A percentile compares a stretch with the other conserved stretches of the same genome.
These are phyloP conservation scores for Stomatorhinus walkeri DNA, from an alignment of 2,797 vertebrate genomes.

Conservation along the genomic window DNA sequence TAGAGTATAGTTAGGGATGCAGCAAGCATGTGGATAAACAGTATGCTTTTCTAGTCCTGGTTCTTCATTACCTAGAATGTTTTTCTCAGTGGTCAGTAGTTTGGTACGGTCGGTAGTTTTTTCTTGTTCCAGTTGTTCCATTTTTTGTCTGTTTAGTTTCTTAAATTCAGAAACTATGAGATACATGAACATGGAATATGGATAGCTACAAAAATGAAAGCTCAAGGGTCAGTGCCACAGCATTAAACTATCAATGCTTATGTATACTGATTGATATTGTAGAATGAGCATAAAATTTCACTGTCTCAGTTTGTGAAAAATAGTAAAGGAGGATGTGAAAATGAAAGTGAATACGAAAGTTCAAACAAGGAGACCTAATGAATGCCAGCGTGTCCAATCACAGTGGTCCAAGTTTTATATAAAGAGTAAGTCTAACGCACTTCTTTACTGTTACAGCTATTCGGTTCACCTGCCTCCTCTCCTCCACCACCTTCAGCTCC, in stretches of 20 bases:
- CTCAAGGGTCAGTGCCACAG: not conserved
- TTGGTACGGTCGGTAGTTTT: not conserved
- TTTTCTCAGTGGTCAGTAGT: not conserved
- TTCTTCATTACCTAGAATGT: not conserved
- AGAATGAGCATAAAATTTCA: constrained; percentile 28
- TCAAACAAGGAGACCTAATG: too few species aligned
- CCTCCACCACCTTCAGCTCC: too few species aligned
- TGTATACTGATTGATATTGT: not conserved
- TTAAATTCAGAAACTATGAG: not conserved
- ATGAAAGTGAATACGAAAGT: too few species aligned
- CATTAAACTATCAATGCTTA: not conserved
- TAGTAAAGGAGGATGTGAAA: constrained; percentile 54
- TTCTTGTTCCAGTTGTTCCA: not conserved
- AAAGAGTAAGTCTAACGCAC: too few species aligned
- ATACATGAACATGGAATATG: not conserved
- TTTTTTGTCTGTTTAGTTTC: not conserved
- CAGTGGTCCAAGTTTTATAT: too few species aligned
- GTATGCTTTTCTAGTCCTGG: not conserved
- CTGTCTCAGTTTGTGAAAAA: constrained; percentile 13
- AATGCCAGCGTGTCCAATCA: too few species aligned
- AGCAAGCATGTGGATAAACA: not conserved
- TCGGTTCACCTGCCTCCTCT: too few species aligned
- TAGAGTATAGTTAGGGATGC: not conserved
- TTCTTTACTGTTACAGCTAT: too few species aligned
- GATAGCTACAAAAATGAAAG: not conserved